Base-by-base conservation (phyloP, 2,888 invertebrate genomes). In the Pasiphila rectangulata region DNA sequence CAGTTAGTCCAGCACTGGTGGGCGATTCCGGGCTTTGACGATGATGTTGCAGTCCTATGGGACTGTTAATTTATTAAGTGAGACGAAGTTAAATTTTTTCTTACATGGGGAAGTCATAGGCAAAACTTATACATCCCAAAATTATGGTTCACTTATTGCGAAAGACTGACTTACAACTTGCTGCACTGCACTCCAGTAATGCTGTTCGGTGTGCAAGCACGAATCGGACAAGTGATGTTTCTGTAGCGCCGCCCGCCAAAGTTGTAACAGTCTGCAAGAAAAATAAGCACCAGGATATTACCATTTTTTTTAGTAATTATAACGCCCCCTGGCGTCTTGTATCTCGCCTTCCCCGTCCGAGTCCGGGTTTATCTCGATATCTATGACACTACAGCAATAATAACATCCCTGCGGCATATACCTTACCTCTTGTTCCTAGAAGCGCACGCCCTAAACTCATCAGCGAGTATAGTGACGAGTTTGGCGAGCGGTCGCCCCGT, bases 121-220 rank as follows among this genome's bases (percentile, higher is more conserved):
- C n/a, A n/a, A n/a, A n/a, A 25, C 7, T 5, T 10, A 2, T 4
- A 24, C n/a, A 1, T 6, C n/a, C n/a, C 13, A 2, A 4, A 23
- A 12, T 6, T 3, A 12, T 10, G 4, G 1, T 3, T n/a, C n/a
- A n/a, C n/a, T n/a, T n/a, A n/a, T n/a, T n/a, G n/a, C n/a, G n/a
- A n/a, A 9, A 19, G 10, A 20, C 19, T 24, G 34, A 89, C 92
- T 87, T 83, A 96, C 96, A 66, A 96, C 96, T 72, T 94, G 93
- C 77, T 98, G 97, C 23, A 96, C 95, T 64, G 96, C 94, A 27
- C 93, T 92, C 97, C 97, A 98, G 59, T 96, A 96, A 72, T 96
- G 95, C 24, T 93, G 81, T 20, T 84, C 83, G 0, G 93, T 92
- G 63, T 92, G 90, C 54, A 87, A 85, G 67, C 89, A 93, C 60